Evolutionary conservation across 2,888 invertebrate species (phyloP).

Genomic region (Nephrotoma guestfalica): DNA sequence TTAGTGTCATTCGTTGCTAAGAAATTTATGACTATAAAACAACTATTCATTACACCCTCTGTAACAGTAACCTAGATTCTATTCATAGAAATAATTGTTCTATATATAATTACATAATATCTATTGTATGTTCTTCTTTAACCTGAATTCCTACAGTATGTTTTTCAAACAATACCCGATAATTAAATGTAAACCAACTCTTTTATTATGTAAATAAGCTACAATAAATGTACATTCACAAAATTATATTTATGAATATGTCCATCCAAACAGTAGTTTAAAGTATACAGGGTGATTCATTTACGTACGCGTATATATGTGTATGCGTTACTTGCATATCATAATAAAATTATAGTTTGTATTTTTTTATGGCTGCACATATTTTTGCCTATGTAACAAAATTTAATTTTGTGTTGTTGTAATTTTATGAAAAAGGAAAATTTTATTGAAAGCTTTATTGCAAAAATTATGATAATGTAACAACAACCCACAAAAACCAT

Average conservation of each 20-base stretch:
- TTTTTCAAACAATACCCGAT: background rate
- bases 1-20: too few relatives aligned
- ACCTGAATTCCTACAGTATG: too few relatives aligned
- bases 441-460: background rate
- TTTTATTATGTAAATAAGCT: background rate
- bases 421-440: background rate
- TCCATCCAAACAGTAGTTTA: background rate
- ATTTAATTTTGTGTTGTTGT: background rate
- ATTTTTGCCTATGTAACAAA: background rate
- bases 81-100: too few relatives aligned
- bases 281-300: background rate
- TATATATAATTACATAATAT: too few relatives aligned
- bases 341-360: background rate
- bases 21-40: too few relatives aligned
- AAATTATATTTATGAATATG: background rate
- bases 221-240: background rate
- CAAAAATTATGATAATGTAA: background rate
- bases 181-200: background rate
- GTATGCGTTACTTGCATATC: background rate
- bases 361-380: background rate
- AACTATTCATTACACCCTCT: too few relatives aligned
- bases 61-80: too few relatives aligned
- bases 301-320: too few relatives aligned
- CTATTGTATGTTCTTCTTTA: too few relatives aligned
- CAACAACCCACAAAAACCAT: background rate